Base-by-base conservation (phyloP, 2,888 invertebrate genomes). In the Macaria liturata region DNA sequence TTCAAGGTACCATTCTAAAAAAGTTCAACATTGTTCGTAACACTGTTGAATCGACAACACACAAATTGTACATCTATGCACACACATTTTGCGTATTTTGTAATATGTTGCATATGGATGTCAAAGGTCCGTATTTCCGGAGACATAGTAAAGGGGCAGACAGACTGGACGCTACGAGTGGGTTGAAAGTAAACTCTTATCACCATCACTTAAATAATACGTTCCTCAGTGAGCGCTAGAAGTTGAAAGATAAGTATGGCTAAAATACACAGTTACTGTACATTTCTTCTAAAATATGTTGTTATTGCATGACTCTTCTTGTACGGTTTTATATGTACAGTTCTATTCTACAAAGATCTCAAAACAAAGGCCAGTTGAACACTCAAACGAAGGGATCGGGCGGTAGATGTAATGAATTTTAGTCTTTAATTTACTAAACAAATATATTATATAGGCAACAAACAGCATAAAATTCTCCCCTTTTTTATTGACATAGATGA, bases 171-270 rank as follows among this genome's bases (percentile, higher is more conserved):
- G 71, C 87, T 88, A 89, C 86, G 75, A 80, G 85, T 84, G 81
- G 76, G 81, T 84, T 84, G 69, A 72, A 73, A 81, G 73, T 72
- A 80, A 84, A 81, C 73, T 74, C 76, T 83, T 77, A 71, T 90
- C 90, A 90, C 91, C 90, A 79, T 88, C 80, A 84, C 78, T 88
- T 84, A 84, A 83, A 86, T 67, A 83, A 86, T 78, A 83, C 73
- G 68, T 89, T 87, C 90, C 81, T 88, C 78, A 81, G 83, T 83
- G 89, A 78, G 89, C 90, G 91, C 91, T 91, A 91, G 86, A 91
- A 91, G 42, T 84, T 81, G 75, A 87, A 90, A 90, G 73, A 87
- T 68, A 80, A 69, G 68, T 55, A 49, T 49, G 45, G 53, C 42
- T 60, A 62, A 20, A 20, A 54, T 57, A 61, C 42, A 62, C 54